These are phyloP conservation scores for Diorhabda elongata DNA, from an alignment of 1,140 invertebrate genomes.

Conservation along the genomic window DNA sequence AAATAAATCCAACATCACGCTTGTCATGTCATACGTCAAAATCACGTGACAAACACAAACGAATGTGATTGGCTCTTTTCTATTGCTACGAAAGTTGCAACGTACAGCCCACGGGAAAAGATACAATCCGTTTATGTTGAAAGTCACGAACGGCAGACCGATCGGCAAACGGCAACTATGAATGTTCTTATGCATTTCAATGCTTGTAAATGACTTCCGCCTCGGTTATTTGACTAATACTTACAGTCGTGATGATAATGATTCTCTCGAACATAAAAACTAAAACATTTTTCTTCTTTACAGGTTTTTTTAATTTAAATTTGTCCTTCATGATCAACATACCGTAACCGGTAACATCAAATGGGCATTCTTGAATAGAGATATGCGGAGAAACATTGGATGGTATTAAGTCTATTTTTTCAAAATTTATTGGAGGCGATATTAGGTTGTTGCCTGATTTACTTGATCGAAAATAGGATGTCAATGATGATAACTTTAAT, in stretches of 20 bases:
- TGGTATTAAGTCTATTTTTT: conserved; percentile 4
- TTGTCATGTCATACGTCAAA: no score
- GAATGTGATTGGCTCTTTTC: no score
- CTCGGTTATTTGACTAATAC: not conserved
- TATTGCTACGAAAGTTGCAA: no score
- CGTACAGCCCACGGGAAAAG: no score
- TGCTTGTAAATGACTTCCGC: no score
- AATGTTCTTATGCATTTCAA: no score
- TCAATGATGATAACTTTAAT: not conserved
- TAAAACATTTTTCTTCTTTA: conserved; percentile 16
- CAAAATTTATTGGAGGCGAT: conserved; percentile 9
- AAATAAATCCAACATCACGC: no score
- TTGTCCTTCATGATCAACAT: conserved; percentile 15
- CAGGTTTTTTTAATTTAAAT: conserved; percentile 11
- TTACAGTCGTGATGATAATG: conserved; percentile 16
- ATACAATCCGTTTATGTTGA: no score
- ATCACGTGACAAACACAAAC: no score
- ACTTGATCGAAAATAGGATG: not conserved
- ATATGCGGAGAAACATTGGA: conserved; percentile 2
- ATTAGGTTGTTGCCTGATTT: not conserved
- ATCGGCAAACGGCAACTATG: no score
- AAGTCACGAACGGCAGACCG: no score
- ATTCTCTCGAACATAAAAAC: conserved; percentile 18
- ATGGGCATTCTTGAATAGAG: conserved; percentile 15
- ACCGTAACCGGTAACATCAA: conserved; percentile 15